Evolutionary conservation across 2,888 invertebrate genomes (phyloP).

Genomic region (Oligia latruncula): DNA sequence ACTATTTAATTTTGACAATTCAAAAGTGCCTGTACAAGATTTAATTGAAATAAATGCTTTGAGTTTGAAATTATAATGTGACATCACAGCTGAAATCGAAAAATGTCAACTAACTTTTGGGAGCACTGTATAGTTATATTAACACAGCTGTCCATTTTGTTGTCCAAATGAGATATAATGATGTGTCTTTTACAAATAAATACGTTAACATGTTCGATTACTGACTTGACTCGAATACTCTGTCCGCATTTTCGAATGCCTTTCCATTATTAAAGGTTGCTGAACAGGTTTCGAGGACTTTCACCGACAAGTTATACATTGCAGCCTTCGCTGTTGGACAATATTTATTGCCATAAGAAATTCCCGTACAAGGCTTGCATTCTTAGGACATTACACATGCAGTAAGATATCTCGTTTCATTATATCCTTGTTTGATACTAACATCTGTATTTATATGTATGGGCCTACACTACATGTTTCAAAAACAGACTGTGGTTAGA

Average conservation of each 20-base stretch:
- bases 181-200: constrained; percentile 8
- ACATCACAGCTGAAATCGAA: not conserved
- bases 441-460: not conserved
- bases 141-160: no score
- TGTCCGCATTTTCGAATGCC: constrained; percentile 32
- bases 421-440: constrained; percentile 3
- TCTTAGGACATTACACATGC: constrained; percentile 41
- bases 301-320: constrained; percentile 47
- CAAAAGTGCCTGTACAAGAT: no score
- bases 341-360: constrained; percentile 54
- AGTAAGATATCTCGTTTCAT: constrained; percentile 15
- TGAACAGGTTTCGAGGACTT: constrained; percentile 58
- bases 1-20: no score
- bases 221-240: constrained; percentile 8
- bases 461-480: constrained; percentile 18
- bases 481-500: constrained; percentile 44
- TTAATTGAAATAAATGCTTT: no score
- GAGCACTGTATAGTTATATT: not conserved
- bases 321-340: constrained; percentile 45
- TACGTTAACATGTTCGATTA: constrained; percentile 1
- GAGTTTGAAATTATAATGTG: not conserved
- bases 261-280: constrained; percentile 50
- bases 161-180: not conserved
- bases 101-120: not conserved
- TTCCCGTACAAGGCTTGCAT: constrained; percentile 38